phyloP scores from a whole-genome alignment of 2,113 vertebrate genomes.

The Gobius niger region DNA sequence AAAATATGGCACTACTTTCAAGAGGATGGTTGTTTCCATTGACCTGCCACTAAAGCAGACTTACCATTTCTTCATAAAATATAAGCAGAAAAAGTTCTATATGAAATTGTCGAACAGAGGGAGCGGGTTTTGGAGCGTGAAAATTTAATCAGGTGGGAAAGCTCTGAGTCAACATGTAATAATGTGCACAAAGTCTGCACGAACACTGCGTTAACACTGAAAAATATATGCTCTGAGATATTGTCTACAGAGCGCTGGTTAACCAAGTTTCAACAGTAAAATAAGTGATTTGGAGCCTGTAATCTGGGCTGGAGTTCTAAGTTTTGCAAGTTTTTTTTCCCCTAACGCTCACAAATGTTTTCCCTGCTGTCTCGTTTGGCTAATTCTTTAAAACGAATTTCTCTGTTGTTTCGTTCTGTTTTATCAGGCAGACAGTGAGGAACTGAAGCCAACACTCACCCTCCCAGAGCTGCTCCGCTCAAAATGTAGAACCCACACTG shows the following conservation, averaged over 20 bases:
- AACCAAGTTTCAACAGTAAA: constrained; percentile 63
- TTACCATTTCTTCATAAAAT: not conserved
- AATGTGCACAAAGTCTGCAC: not conserved
- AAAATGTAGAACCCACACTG: constrained; percentile 28
- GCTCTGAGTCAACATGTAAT: not conserved
- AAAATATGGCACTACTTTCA: not conserved
- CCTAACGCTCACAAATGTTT: constrained; percentile 30
- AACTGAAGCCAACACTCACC: constrained; percentile 19
- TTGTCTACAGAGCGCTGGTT: constrained; percentile 41
- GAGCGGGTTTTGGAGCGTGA: not conserved
- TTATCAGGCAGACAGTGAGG: constrained; percentile 39
- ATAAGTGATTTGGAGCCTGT: constrained; percentile 60
- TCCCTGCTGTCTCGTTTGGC: constrained; percentile 34
- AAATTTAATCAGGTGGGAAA: not conserved
- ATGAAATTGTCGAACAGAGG: not conserved
- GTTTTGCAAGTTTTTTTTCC: constrained; percentile 53
- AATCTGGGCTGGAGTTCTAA: constrained; percentile 53
- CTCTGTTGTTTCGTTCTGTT: constrained; percentile 3
- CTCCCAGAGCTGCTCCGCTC: constrained; percentile 27
- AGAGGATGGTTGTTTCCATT: not conserved
- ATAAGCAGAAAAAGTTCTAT: not conserved
- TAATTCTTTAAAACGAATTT: constrained; percentile 19
- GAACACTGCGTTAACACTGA: too few relatives aligned
- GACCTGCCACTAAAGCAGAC: not conserved
- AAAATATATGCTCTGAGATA: not conserved